Conservation (phyloP, 2,797 vertebrate genomes). For the Enteromius viviparus region DNA sequence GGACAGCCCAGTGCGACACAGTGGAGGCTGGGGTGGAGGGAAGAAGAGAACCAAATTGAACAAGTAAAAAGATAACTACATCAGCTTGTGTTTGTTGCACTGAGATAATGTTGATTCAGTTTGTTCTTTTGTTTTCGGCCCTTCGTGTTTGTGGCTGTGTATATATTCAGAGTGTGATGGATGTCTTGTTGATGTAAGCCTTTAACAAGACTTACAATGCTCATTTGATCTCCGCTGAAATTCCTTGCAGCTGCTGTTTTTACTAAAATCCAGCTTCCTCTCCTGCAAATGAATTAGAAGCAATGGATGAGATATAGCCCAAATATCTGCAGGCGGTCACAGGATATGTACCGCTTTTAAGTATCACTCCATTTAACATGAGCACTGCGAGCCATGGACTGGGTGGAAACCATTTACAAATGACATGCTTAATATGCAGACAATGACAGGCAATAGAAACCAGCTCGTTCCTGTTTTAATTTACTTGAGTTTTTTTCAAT, state of each 20-base stretch:
- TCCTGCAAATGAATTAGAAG: constrained; percentile 67
- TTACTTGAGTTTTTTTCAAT: constrained; percentile 40
- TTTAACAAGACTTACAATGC: constrained; percentile 50
- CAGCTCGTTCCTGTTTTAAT: constrained; percentile 54
- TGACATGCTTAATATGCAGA: constrained; percentile 68
- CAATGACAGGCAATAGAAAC: constrained; percentile 65
- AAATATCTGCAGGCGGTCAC: constrained; percentile 74
- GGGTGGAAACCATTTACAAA: constrained; percentile 61
- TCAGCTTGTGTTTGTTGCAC: constrained; percentile 3
- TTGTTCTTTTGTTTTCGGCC: constrained; percentile 37
- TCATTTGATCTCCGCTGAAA: constrained; percentile 51
- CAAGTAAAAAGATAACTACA: constrained; percentile 69
- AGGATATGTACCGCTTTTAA: constrained; percentile 64
- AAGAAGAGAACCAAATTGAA: constrained; percentile 81
- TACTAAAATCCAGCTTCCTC: constrained; percentile 61
- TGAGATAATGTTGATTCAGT: constrained; percentile 21
- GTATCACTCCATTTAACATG: constrained; percentile 61
- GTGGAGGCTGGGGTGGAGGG: constrained; percentile 91
- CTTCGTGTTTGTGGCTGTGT: constrained; percentile 1
- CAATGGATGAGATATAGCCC: constrained; percentile 65
- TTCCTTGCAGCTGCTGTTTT: constrained; percentile 61
- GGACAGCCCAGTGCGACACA: constrained; percentile 83
- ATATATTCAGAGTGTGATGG: constrained; percentile 37
- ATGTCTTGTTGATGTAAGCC: constrained; percentile 46
- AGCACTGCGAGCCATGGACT: constrained; percentile 59